phyloP scores from a whole-genome alignment of 2,888 invertebrate species.

The Campopleginae sp. region DNA sequence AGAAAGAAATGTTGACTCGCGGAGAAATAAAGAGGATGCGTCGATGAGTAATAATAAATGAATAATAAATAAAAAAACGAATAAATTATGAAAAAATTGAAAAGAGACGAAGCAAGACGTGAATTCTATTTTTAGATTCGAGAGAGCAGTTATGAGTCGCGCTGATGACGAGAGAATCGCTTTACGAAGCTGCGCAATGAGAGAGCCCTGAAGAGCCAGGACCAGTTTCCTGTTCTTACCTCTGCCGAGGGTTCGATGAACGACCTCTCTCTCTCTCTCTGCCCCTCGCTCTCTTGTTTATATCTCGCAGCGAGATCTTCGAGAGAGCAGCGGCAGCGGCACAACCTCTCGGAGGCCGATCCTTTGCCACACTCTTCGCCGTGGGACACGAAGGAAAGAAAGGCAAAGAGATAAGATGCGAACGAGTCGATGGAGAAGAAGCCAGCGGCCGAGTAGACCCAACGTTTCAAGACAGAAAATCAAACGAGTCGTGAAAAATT shows the following conservation, averaged over 20 bases:
- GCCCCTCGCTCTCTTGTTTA: constrained; percentile 13
- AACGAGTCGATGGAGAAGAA: constrained; percentile 37
- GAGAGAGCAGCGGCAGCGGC: constrained; percentile 1
- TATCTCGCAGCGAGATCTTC: constrained; percentile 19
- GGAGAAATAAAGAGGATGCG: constrained; percentile 21
- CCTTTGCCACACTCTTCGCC: constrained; percentile 29
- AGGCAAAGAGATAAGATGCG: constrained; percentile 5
- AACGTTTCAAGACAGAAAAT: constrained; percentile 8
- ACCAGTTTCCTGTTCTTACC: constrained; percentile 64
- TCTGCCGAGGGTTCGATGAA: constrained; percentile 62
- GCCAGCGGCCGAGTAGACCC: neutral
- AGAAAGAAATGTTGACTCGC: constrained; percentile 23
- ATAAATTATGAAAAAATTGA: neutral
- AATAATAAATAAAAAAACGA: constrained; percentile 7
- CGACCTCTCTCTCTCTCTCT: constrained; percentile 62
- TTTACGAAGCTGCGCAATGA: constrained; percentile 48
- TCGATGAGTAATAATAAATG: constrained; percentile 9
- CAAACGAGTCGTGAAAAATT: neutral
- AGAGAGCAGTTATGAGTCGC: constrained; percentile 55
- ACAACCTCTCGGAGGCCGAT: constrained; percentile 41
- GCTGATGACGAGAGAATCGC: constrained; percentile 39
- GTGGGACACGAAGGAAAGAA: constrained; percentile 20
- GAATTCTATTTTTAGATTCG: constrained; percentile 65
- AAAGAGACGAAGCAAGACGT: constrained; percentile 1
- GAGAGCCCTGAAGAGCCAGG: constrained; percentile 36